A percentile compares a stretch with the other conserved stretches of the same genome.
Conservation (phyloP, 2,113 vertebrate species). For the Leucopsar rothschildi region DNA sequence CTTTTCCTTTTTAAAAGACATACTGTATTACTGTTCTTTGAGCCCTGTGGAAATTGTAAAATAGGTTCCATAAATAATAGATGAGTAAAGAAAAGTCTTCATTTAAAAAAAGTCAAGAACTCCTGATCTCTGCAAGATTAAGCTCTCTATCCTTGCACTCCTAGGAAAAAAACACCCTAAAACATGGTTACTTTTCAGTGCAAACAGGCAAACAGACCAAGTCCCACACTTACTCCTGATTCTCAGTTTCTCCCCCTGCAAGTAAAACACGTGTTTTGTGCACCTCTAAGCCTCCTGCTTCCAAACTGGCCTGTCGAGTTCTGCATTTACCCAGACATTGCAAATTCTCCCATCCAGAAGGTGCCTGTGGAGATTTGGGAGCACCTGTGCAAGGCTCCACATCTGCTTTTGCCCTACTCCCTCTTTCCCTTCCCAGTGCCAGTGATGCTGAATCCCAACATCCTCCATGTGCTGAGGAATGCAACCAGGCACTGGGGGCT, state of each 20-base stretch:
- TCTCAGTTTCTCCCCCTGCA: neutral
- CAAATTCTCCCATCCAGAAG: neutral
- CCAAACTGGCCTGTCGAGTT: neutral
- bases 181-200: accelerated
- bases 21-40: neutral
- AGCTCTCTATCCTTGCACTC: neutral
- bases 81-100: neutral
- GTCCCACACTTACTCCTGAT: neutral
- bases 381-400: accelerated
- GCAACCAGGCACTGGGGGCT: neutral
- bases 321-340: accelerated
- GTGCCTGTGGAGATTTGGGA: neutral
- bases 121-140: neutral
- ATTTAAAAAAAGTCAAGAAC: neutral
- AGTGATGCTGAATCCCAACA: neutral
- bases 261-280: neutral
- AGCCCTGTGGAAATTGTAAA: neutral
- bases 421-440: neutral
- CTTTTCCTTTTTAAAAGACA: neutral
- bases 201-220: neutral
- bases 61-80: neutral
- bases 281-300: accelerated
- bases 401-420: neutral
- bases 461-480: neutral
- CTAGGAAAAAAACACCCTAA: neutral